Conservation (phyloP, 2,888 invertebrate genomes). For the Strigamia crassipes region DNA sequence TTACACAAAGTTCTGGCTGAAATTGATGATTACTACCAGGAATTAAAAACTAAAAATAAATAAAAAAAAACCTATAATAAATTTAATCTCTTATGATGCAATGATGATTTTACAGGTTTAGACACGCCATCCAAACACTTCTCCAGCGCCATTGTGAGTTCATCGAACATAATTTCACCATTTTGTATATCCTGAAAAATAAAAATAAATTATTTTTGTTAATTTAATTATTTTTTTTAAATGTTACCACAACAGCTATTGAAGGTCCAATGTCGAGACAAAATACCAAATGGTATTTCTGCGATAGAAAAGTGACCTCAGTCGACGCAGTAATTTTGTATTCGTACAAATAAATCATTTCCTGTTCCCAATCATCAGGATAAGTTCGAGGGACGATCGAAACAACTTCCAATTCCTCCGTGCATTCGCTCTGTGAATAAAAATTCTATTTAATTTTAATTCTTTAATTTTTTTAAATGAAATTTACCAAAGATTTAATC, state of each 20-base stretch:
- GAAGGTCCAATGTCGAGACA: constrained; percentile 80
- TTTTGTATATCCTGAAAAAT: constrained; percentile 58
- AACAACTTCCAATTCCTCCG: constrained; percentile 68
- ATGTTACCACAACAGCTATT: constrained; percentile 68
- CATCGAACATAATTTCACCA: constrained; percentile 58
- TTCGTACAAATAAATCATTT: constrained; percentile 58
- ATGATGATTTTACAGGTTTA: constrained; percentile 56
- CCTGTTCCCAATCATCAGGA: constrained; percentile 62
- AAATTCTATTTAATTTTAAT: constrained; percentile 10
- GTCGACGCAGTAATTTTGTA: constrained; percentile 64
- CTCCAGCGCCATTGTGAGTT: constrained; percentile 57
- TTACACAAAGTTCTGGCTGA: constrained; percentile 72
- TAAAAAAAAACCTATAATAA: constrained; percentile 50
- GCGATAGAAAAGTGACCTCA: constrained; percentile 70
- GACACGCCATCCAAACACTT: constrained; percentile 58
- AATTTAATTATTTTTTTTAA: not conserved
- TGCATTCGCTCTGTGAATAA: constrained; percentile 59
- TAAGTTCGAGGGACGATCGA: constrained; percentile 67
- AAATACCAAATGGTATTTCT: constrained; percentile 73
- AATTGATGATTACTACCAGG: constrained; percentile 69
- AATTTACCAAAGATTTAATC: constrained; percentile 55
- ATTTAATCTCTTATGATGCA: not conserved
- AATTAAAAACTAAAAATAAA: constrained; percentile 69
- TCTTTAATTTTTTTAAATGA: constrained; percentile 1
- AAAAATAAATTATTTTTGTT: not conserved